Evolutionary conservation across 35 echinoderm and acorn worm species (phyloP).

Genomic region (Apostichopus californicus): DNA sequence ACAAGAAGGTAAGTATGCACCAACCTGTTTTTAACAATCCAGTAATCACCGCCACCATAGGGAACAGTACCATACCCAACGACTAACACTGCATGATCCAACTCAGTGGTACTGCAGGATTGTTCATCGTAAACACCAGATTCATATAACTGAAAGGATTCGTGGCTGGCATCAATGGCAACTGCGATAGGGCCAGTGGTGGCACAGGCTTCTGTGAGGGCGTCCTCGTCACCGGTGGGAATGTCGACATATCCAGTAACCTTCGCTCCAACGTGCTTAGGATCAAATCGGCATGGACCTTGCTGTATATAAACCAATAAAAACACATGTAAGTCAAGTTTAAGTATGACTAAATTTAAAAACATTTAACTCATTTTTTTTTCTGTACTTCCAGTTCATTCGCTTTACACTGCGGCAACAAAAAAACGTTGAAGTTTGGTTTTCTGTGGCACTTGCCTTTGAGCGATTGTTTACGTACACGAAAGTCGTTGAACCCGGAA

Average conservation of each 20-base stretch:
- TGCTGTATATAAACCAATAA: not conserved
- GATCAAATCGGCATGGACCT: conserved; percentile 51
- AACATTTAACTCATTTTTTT: not conserved
- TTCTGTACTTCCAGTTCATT: too few relatives aligned
- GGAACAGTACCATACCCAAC: conserved; percentile 72
- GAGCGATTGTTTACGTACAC: too few relatives aligned
- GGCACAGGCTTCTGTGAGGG: conserved; percentile 68
- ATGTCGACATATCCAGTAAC: conserved; percentile 76
- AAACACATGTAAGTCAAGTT: not conserved
- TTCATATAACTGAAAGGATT: conserved; percentile 89
- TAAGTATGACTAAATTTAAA: not conserved
- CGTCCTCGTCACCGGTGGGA: conserved; percentile 63
- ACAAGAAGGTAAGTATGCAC: not conserved
- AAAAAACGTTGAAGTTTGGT: not conserved
- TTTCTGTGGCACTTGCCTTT: too few relatives aligned
- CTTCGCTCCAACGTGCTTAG: conserved; percentile 19
- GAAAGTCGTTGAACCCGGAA: too few relatives aligned
- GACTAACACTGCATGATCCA: conserved; percentile 79
- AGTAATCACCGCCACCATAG: conserved; percentile 50
- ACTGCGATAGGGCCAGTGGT: conserved; percentile 90
- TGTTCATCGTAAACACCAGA: conserved; percentile 72
- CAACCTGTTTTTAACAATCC: conserved; percentile 93
- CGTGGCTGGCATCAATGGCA: conserved; percentile 91
- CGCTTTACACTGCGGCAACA: not conserved
- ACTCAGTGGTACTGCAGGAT: conserved; percentile 51